Conservation (phyloP, 2,888 invertebrate genomes). For the Cheilosia urbana region DNA sequence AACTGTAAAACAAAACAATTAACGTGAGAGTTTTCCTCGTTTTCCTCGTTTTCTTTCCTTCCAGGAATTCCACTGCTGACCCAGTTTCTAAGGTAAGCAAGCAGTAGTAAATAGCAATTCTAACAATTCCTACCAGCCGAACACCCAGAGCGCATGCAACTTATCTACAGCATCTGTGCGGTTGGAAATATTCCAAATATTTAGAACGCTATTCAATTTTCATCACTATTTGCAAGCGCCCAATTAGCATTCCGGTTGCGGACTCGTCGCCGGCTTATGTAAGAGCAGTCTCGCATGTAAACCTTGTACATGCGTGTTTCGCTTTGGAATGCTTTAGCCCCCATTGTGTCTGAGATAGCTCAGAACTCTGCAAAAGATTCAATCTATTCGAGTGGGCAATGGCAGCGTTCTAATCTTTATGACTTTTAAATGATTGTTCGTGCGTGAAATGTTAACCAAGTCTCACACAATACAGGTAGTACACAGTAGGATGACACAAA, state of each 20-base stretch:
- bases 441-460: conserved; percentile 56
- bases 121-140: conserved; percentile 7
- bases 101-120: conserved; percentile 12
- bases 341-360: neutral
- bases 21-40: conserved; percentile 66
- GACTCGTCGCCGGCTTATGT: neutral
- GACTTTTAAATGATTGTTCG: conserved; percentile 69
- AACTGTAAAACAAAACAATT: conserved; percentile 56
- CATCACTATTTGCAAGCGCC: neutral
- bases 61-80: conserved; percentile 62
- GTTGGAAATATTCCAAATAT: conserved; percentile 2
- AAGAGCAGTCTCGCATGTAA: neutral
- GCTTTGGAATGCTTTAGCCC: neutral
- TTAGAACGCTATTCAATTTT: conserved; percentile 8
- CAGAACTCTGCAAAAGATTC: neutral
- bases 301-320: neutral
- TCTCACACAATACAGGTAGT: conserved; percentile 46
- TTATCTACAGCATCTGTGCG: neutral
- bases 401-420: conserved; percentile 63
- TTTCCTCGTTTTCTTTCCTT: conserved; percentile 65
- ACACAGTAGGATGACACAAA: conserved; percentile 45
- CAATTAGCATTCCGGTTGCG: conserved; percentile 12
- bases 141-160: neutral
- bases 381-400: conserved; percentile 13
- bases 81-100: conserved; percentile 68